Evolutionary conservation across 2,113 vertebrate species (phyloP), one percentile per base, ranked within the genome.

Genomic region (Serinus canaria): DNA sequence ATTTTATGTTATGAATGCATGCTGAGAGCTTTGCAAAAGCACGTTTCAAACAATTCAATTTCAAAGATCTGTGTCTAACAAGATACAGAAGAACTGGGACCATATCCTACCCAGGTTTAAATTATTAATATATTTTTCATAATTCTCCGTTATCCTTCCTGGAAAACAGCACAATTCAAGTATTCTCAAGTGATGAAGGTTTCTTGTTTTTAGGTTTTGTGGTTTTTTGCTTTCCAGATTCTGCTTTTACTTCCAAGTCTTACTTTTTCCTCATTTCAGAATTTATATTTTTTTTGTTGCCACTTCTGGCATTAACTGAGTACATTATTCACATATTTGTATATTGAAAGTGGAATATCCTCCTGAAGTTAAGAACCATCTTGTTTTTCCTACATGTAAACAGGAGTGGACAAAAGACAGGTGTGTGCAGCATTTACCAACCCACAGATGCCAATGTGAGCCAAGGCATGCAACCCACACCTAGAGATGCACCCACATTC

Each of bases 21-120:
- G 69, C 94, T 20, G 35, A 97, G 93, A 98, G 83, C 68, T 63
- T 97, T 97, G 91, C 96, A 91, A 96, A 98, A 95, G 50, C 81
- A 56, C 73, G 93, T 97, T 98, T 97, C 94, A 97, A 97, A 96
- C 94, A 97, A 97, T 96, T 97, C 87, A 84, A 74, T 97, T 97
- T 97, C 69, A 94, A 96, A 97, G 79, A 89, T 96, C 94, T 97
- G 49, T 95, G 62, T 77, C 93, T 96, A 97, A 97, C 15, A 60
- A 97, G 89, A 83, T 95, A 92, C 87, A 58, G 90, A 97, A 43
- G 80, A 97, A 96, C 44, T 68, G 86, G 94, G 73, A 93, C 80
- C 39, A 39, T 90, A 95, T 92, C 76, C 31, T 88, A 89, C 66
- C 35, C n/a, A 90, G 18, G 41, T 94, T 92, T 97, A 86, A 89